Evolutionary conservation across 2,113 vertebrate genomes (phyloP), one percentile per base, ranked within the genome.

Genomic region (Trichechus manatus): DNA sequence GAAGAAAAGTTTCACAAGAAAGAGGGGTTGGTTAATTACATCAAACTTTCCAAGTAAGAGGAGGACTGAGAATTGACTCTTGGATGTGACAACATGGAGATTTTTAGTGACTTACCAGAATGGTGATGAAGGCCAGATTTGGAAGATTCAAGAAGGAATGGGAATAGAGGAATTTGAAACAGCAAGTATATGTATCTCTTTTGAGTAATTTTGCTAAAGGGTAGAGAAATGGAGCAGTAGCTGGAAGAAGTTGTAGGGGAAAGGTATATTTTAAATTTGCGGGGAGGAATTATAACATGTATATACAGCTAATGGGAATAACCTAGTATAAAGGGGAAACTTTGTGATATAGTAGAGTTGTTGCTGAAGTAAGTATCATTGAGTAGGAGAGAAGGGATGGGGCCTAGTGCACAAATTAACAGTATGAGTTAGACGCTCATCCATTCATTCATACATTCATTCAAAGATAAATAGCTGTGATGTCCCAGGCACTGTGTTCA

Each of bases 231-330:
- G 36, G 53, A 17, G 23, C 27, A 61, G 25, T 84, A 82, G 63
- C 82, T 82, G 14, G 14, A 93, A 64, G 27, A 63, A 68, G 19
- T 94, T 56, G 42, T n/a, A 82, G 6, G 70, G 56, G 93, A 9
- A 82, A 59, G 72, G 31, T 87, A 14, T 44, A 25, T 66, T 95
- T 92, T 89, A 80, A 66, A 80, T 87, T 77, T 84, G 84, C 89
- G 66, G 29, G 31, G 68, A 77, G 15, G 81, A 72, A 56, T 74
- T 63, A 13, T 22, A 77, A 64, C 19, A 63, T 29, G 81, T 39
- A 39, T 75, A 81, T 92, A 56, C 15, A 56, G 85, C 64, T 88
- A 25, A 89, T 88, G 29, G 22, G 14, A 79, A 64, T 39, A 33
- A 44, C 44, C 29, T 29, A 72, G 3, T 44, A 64, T 42, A 42